Evolutionary conservation across 2,113 vertebrate genomes (phyloP).

Genomic region (Salvelinus fontinalis): DNA sequence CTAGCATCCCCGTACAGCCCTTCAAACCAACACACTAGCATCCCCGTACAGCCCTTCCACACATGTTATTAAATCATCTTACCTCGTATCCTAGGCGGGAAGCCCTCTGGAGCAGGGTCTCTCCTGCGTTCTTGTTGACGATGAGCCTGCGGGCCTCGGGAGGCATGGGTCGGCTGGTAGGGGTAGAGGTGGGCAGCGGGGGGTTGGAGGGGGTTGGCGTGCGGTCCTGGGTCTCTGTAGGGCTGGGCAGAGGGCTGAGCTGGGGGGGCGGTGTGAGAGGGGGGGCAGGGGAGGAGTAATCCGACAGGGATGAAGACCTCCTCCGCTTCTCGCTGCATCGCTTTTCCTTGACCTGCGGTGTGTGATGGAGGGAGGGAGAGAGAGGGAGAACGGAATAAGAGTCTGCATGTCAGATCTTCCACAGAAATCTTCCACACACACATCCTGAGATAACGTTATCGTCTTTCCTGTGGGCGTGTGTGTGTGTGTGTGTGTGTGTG

Average conservation of each 20-base stretch:
- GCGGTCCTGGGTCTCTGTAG: constrained; percentile 48
- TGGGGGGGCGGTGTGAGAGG: constrained; percentile 54
- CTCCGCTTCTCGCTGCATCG: constrained; percentile 76
- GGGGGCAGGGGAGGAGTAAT: constrained; percentile 67
- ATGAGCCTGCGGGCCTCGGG: constrained; percentile 90
- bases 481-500: neutral
- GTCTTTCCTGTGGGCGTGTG: neutral
- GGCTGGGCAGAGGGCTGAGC: constrained; percentile 54
- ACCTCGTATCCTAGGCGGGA: constrained; percentile 92
- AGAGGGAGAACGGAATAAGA: constrained; percentile 21
- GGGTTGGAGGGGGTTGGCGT: constrained; percentile 35
- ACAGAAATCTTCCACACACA: constrained; percentile 28
- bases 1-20: no score
- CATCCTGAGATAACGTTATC: constrained; percentile 1
- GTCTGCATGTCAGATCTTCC: constrained; percentile 13
- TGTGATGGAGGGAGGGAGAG: neutral
- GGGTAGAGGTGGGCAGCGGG: constrained; percentile 47
- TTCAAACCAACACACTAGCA: no score
- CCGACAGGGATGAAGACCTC: constrained; percentile 69
- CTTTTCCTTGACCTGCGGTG: constrained; percentile 70
- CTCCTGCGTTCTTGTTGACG: constrained; percentile 93
- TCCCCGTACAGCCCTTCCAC: neutral
- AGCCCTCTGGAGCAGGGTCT: constrained; percentile 92
- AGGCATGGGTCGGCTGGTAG: constrained; percentile 80
- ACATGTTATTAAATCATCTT: neutral